Base-by-base conservation (phyloP, 2,888 invertebrate genomes). In the Ennomos erosarius region DNA sequence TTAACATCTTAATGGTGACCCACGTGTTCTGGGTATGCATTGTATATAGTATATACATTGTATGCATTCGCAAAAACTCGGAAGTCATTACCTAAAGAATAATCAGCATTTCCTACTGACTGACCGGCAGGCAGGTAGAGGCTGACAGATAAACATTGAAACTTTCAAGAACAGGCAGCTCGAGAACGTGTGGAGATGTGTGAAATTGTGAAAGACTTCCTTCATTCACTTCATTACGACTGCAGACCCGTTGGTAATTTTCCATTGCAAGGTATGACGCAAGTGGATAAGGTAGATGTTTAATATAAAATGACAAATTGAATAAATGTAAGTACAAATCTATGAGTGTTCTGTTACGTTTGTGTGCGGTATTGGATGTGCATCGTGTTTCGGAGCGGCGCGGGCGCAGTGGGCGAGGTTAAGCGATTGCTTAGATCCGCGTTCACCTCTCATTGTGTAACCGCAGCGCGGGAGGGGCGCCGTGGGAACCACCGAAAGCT, bases 361-460 rank as follows among this genome's bases (percentile, higher is more conserved):
- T 57, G 54, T 59, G 56, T 57, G 65, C 59, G 48, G 58, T 64
- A 62, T 62, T 62, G 62, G 59, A 57, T 60, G 69, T 68, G 69
- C 68, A 78, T 79, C 69, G 71, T 70, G 71, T 70, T 67, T 69
- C 55, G 55, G 67, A 60, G 66, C 68, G 75, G 74, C 74, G 75
- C 82, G 73, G 81, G 84, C 84, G 84, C 86, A 85, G 86, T 90
- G 90, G 91, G 91, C 90, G 91, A 91, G 91, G 91, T 91, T 91
- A 90, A 92, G 89, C 90, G 90, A 90, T 90, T 91, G 91, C 90
- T 90, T 90, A 91, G 91, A 92, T 91, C 91, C 91, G 90, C 89
- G 91, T 91, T 91, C 90, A 90, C 90, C 90, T 90, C 85, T 88
- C 86, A 90, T 91, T 92, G 91, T 92, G 91, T 89, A 92, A 92